phyloP scores from a whole-genome alignment of 2,113 vertebrate genomes.

The Grus americana region DNA sequence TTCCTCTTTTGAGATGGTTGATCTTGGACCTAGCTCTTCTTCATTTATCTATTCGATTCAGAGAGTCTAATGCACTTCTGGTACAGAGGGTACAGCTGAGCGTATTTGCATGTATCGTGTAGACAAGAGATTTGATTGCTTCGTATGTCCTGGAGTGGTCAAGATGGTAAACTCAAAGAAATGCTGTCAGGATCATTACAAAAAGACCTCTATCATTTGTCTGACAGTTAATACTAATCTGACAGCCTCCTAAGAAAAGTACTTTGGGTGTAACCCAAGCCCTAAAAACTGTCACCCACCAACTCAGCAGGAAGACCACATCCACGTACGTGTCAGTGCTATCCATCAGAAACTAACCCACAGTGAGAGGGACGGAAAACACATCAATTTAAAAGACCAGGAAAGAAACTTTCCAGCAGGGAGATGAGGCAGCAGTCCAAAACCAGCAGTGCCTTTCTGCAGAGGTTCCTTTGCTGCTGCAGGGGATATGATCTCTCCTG shows the following conservation, averaged over 20 bases:
- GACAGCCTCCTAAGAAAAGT: background rate
- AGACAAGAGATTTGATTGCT: background rate
- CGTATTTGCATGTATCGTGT: background rate
- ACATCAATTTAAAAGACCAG: background rate
- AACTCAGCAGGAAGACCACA: background rate
- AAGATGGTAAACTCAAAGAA: background rate
- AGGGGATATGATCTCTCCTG: background rate
- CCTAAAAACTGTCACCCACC: background rate
- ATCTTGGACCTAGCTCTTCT: background rate
- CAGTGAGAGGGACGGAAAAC: background rate
- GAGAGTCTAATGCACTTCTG: background rate
- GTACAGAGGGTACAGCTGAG: background rate
- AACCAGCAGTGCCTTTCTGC: background rate
- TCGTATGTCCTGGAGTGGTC: background rate
- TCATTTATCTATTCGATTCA: background rate
- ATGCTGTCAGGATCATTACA: background rate
- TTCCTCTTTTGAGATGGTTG: background rate
- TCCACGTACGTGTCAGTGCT: rapidly evolving
- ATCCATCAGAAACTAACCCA: background rate
- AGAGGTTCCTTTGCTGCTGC: background rate
- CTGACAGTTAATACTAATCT: background rate
- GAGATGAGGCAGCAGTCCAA: background rate
- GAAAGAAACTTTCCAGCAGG: background rate
- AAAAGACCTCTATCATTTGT: background rate
- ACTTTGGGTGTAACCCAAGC: background rate